Evolutionary conservation across 1,140 invertebrate species (phyloP), one percentile per base, ranked within the genome.

Genomic region (Diorhabda elongata): DNA sequence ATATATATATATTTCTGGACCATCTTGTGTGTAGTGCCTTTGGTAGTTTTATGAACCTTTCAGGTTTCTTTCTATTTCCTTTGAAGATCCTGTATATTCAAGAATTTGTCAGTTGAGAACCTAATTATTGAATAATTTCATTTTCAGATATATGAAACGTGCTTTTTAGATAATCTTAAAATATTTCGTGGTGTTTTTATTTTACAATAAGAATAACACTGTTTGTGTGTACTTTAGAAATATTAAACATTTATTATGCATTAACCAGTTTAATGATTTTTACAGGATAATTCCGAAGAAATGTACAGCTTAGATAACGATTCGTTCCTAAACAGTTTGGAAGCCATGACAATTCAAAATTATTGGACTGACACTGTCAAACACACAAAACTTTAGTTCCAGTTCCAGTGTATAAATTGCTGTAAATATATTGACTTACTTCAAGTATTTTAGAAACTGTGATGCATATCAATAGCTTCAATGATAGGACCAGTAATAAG

Each of bases 271-370:
- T 68, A 9, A 44, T 58, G 71, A 63, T 74, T 67, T 11, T 85
- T 88, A 41, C 84, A 94, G 92, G 92, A 94, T 81, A 94, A 93
- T 80, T 94, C 92, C 0, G 93, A 95, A 83, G 93, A 94, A 83
- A 93, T 94, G 91, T 94, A 94, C 82, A 94, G 92, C 79, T 83
- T 95, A 82, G 92, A 95, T 82, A 95, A 95, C 79, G 93, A 95
- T 80, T 95, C 92, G 68, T 95, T 95, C 83, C 85, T 95, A 63
- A 95, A 95, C 82, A 94, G 92, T 65, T 80, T 95, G 70, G 93
- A 95, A 82, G 92, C 93, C 64, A 94, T 95, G 92, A 95, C 93
- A 76, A 94, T 95, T 81, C 92, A 95, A 80, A 95, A 94, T 82
- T 94, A 94, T 79, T 95, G 93, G 93, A 94, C 92, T 63, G 93